A percentile compares a stretch with the other conserved stretches of the same genome.
phyloP scores from a whole-genome alignment of 2,113 vertebrate species.

The Syngnathus floridae region DNA sequence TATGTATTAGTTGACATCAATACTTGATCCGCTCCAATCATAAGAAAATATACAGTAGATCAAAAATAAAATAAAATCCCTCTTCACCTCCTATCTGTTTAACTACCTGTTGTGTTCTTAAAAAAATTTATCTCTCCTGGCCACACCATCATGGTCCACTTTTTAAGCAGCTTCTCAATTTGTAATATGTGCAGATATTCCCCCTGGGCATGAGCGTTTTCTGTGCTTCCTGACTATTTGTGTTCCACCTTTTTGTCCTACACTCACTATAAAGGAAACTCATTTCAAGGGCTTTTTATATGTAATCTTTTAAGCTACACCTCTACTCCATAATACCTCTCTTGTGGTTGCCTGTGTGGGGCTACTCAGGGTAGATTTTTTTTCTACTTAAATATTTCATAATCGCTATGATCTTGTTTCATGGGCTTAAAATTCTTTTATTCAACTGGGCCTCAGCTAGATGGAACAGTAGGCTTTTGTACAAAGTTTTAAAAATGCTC shows the following conservation, averaged over 20 bases:
- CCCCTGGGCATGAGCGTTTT: constrained; percentile 13
- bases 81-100: constrained; percentile 27
- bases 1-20: too few species aligned
- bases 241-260: constrained; percentile 29
- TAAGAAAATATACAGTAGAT: too few species aligned
- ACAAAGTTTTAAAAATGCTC: constrained; percentile 13
- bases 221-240: constrained; percentile 28
- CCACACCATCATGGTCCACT: constrained; percentile 33
- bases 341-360: constrained; percentile 40
- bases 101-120: constrained; percentile 39
- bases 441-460: constrained; percentile 4
- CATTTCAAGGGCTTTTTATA: constrained; percentile 44
- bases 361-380: constrained; percentile 47
- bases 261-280: constrained; percentile 45
- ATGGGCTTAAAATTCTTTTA: constrained; percentile 21
- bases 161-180: constrained; percentile 11
- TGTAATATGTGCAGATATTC: constrained; percentile 22
- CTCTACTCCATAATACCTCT: constrained; percentile 51
- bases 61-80: neutral
- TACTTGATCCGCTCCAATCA: too few species aligned
- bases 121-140: constrained; percentile 42
- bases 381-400: constrained; percentile 39
- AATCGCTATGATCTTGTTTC: constrained; percentile 48
- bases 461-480: constrained; percentile 20
- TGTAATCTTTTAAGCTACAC: constrained; percentile 62